Evolutionary conservation across 2,797 vertebrate species (phyloP).

Genomic region (Urocyon cinereoargenteus): DNA sequence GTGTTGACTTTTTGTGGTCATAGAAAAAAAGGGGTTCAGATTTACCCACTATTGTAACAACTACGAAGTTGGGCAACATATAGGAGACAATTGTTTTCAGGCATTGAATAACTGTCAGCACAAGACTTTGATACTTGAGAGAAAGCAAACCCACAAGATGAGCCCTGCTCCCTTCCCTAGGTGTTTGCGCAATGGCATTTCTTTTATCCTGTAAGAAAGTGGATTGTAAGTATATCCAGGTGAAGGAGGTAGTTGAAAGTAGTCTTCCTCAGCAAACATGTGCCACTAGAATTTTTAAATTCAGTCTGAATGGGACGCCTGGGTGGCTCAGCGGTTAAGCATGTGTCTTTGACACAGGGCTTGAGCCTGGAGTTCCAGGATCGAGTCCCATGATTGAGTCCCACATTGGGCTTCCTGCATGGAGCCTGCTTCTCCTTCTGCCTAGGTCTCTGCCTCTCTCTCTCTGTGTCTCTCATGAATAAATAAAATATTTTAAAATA

Average conservation of each 20-base stretch:
- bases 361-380: no score
- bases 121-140: neutral
- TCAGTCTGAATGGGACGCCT: neutral
- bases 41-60: neutral
- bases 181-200: neutral
- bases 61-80: neutral
- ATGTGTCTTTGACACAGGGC: no score
- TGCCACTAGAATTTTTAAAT: neutral
- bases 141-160: neutral
- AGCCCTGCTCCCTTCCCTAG: neutral
- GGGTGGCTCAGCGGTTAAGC: no score
- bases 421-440: no score
- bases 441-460: no score
- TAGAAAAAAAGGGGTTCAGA: neutral
- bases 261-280: neutral
- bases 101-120: neutral
- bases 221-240: neutral
- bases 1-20: neutral
- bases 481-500: no score
- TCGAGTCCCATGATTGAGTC: no score
- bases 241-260: neutral
- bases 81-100: neutral
- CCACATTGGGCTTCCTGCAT: no score
- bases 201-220: neutral
- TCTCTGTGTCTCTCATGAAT: no score